A percentile compares a stretch with the other conserved stretches of the same genome.
Conservation (phyloP, 2,888 invertebrate species). For the Tenthredo scrophulariae region DNA sequence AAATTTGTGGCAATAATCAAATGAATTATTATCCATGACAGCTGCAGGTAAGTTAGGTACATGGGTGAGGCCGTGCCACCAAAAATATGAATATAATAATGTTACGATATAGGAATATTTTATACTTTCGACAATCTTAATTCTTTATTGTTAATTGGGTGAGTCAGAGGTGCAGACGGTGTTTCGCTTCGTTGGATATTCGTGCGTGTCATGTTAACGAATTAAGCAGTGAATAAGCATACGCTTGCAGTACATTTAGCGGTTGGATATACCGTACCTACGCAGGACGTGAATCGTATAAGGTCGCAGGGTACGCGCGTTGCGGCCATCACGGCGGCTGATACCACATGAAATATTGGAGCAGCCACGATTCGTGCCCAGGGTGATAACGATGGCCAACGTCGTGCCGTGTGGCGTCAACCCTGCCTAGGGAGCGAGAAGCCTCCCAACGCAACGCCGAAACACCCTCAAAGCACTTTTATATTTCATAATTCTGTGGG, state of each 20-base stretch:
- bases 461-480: conserved; percentile 50
- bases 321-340: conserved; percentile 38
- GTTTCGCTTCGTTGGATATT: conserved; percentile 28
- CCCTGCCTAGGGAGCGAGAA: conserved; percentile 8
- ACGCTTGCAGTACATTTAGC: neutral
- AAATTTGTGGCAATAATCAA: neutral
- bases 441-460: neutral
- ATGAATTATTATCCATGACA: neutral
- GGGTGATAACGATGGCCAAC: conserved; percentile 45
- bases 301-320: conserved; percentile 55
- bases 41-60: neutral
- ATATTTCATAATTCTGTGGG: conserved; percentile 44
- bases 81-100: neutral
- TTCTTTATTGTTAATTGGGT: conserved; percentile 10
- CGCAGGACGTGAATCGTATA: conserved; percentile 6
- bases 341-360: conserved; percentile 51
- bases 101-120: neutral
- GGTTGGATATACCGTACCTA: conserved; percentile 2
- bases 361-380: conserved; percentile 41
- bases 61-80: neutral
- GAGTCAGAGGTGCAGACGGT: conserved; percentile 22
- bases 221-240: conserved; percentile 35
- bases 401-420: conserved; percentile 33
- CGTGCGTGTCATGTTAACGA: conserved; percentile 36
- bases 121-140: neutral